Evolutionary conservation across 2,888 invertebrate species (phyloP).

Genomic region (Pyralis farinalis): DNA sequence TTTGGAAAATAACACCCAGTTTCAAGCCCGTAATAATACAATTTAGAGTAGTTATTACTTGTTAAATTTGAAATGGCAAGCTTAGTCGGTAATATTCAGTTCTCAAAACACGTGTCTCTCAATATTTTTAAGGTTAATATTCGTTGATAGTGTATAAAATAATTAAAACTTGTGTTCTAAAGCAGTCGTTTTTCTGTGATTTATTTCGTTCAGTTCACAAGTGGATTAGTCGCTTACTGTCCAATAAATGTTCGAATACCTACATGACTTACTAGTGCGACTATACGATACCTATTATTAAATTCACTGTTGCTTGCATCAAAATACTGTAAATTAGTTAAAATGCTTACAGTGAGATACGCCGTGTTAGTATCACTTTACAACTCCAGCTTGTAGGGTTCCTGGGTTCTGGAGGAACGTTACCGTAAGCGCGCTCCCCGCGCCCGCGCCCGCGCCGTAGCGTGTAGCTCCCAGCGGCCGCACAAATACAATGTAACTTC

Average conservation of each 20-base stretch:
- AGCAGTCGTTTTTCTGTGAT: constrained; percentile 9
- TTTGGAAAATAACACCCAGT: constrained; percentile 25
- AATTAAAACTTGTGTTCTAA: constrained; percentile 3
- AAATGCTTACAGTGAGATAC: constrained; percentile 14
- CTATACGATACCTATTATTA: not conserved
- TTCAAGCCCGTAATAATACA: constrained; percentile 21
- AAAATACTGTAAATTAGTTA: constrained; percentile 12
- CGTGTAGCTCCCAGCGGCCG: constrained; percentile 26
- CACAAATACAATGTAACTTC: constrained; percentile 73
- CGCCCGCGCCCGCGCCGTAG: not conserved
- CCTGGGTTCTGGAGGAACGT: constrained; percentile 25
- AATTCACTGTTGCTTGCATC: constrained; percentile 4
- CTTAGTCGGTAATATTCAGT: constrained; percentile 7
- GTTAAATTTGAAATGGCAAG: constrained; percentile 6
- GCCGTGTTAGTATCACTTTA: constrained; percentile 22
- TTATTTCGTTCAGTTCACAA: constrained; percentile 8
- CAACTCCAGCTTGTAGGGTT: constrained; percentile 12
- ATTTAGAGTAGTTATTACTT: constrained; percentile 24
- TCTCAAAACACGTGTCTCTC: not conserved
- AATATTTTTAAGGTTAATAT: not conserved
- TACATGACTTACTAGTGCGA: not conserved
- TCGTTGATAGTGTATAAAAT: constrained; percentile 1
- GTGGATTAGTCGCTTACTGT: not conserved
- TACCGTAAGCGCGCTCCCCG: constrained; percentile 18
- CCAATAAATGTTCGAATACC: not conserved